A percentile compares a stretch with the other conserved stretches of the same genome.
Evolutionary conservation across 2,113 vertebrate genomes (phyloP).

Genomic region (Alaudala cheleensis): DNA sequence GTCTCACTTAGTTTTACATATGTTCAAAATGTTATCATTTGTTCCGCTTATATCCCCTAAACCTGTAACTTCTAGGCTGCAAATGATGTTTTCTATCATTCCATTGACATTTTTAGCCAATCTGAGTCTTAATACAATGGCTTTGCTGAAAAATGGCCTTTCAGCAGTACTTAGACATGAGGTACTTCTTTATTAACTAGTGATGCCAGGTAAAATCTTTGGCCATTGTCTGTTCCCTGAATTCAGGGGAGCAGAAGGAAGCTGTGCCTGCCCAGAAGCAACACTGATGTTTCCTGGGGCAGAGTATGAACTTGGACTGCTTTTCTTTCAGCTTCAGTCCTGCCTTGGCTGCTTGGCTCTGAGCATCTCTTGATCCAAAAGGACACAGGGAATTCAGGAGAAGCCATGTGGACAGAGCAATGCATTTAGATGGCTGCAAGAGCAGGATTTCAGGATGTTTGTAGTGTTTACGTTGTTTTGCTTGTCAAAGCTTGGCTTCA

Average conservation of each 20-base stretch:
- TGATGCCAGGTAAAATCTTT: not conserved
- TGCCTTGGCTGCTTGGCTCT: not conserved
- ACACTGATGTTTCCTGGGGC: not conserved
- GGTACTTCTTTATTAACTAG: constrained; percentile 23
- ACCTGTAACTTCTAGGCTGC: not conserved
- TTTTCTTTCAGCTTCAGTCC: not conserved
- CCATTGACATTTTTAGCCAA: constrained; percentile 23
- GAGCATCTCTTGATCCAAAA: not conserved
- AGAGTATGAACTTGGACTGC: not conserved
- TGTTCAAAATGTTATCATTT: not conserved
- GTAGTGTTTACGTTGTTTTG: not conserved
- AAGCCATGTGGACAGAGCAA: not conserved
- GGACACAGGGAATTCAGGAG: not conserved
- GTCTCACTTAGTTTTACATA: not conserved
- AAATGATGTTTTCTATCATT: constrained; percentile 25
- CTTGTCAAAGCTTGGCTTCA: not conserved
- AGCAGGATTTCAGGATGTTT: not conserved
- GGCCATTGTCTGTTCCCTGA: not conserved
- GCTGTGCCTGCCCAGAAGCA: not conserved
- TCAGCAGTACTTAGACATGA: not conserved
- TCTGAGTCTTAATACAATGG: constrained; percentile 29
- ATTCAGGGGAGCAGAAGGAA: not conserved
- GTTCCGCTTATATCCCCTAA: not conserved
- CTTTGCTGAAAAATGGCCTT: constrained; percentile 16
- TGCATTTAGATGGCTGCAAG: not conserved